Conservation (phyloP, 1,140 invertebrate genomes). For the Penaeus chinensis region DNA sequence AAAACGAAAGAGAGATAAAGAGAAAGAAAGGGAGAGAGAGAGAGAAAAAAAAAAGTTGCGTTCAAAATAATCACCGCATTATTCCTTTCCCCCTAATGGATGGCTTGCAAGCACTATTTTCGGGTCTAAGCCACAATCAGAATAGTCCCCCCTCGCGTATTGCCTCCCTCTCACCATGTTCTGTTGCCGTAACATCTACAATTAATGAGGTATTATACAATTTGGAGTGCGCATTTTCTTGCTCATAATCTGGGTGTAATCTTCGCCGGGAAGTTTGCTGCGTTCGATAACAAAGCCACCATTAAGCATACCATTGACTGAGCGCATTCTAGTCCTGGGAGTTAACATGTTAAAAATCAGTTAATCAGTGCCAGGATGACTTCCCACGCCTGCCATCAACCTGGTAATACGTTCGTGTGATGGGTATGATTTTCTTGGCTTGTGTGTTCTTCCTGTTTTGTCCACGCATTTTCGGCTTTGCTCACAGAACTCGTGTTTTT, state of each 20-base stretch:
- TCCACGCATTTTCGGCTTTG: no score
- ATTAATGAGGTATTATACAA: slow-evolving; percentile 57
- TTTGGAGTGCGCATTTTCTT: slow-evolving; percentile 56
- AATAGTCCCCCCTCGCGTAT: slow-evolving; percentile 32
- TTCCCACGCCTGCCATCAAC: no score
- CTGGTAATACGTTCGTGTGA: no score
- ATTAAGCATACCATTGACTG: slow-evolving; percentile 5
- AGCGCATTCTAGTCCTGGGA: slow-evolving; percentile 14
- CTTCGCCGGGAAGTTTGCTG: slow-evolving; percentile 28
- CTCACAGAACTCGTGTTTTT: no score
- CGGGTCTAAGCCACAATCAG: slow-evolving; percentile 38
- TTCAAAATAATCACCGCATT: slow-evolving; percentile 43
- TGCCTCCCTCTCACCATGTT: slow-evolving; percentile 41
- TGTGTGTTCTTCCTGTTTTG: no score
- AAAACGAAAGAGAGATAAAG: no score
- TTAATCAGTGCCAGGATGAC: slow-evolving; percentile 2
- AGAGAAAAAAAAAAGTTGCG: slow-evolving; percentile 7
- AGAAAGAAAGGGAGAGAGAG: slow-evolving; percentile 13
- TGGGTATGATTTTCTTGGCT: no score
- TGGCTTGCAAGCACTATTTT: slow-evolving; percentile 44
- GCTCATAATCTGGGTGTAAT: slow-evolving; percentile 45
- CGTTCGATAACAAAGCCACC: background rate
- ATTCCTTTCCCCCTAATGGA: slow-evolving; percentile 45
- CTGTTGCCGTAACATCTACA: slow-evolving; percentile 49
- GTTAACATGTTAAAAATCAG: no score